Evolutionary conservation across 2,113 vertebrate genomes (phyloP).

Genomic region (Monarcha castaneiventris): DNA sequence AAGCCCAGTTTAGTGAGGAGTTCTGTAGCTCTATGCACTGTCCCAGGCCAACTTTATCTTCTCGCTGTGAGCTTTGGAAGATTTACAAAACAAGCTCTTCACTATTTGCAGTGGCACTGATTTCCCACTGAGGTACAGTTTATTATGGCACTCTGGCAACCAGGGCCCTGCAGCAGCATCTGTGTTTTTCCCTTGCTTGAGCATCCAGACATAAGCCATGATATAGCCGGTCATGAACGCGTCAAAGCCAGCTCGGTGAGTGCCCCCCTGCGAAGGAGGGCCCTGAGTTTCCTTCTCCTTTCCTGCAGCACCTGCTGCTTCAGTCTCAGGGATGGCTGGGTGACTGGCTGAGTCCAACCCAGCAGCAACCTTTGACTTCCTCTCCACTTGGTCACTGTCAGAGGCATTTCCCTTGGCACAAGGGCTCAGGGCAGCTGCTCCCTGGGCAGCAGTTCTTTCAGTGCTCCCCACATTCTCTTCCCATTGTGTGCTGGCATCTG

Average conservation of each 20-base stretch:
- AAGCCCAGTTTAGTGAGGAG: background rate
- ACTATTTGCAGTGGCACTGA: constrained; percentile 86
- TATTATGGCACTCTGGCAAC: constrained; percentile 86
- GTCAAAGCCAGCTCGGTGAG: constrained; percentile 93
- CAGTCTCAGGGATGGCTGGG: background rate
- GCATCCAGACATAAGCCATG: constrained; percentile 81
- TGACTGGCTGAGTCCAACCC: background rate
- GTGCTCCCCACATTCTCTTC: background rate
- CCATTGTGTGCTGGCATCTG: background rate
- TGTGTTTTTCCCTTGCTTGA: constrained; percentile 44
- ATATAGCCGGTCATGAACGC: constrained; percentile 97
- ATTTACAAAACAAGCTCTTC: constrained; percentile 92
- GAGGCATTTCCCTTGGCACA: background rate
- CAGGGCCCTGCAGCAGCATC: constrained; percentile 26
- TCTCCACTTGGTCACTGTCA: background rate
- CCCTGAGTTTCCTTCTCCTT: background rate
- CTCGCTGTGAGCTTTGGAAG: constrained; percentile 87
- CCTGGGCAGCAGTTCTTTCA: background rate
- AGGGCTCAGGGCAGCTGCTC: background rate
- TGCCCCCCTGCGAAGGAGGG: constrained; percentile 58
- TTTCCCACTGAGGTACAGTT: constrained; percentile 97
- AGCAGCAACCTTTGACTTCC: background rate
- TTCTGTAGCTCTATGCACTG: constrained; percentile 26
- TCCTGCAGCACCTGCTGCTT: background rate
- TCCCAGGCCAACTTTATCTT: constrained; percentile 90